These are phyloP conservation scores for Encarsia formosa DNA, from an alignment of 2,888 invertebrate species.

Conservation along the genomic window DNA sequence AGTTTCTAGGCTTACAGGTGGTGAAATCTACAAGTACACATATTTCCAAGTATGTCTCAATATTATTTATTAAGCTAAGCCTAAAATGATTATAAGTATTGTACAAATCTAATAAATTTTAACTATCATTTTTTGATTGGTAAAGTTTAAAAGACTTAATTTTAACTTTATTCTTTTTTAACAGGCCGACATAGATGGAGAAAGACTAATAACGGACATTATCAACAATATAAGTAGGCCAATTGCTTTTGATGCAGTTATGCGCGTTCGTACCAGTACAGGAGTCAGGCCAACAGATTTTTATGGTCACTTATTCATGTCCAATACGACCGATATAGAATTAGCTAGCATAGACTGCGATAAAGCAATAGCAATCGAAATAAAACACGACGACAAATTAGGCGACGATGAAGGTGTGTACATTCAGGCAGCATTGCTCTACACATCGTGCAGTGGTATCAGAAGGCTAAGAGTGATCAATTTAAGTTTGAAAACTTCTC, in stretches of 20 bases:
- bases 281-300: constrained; percentile 96
- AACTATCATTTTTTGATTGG: too few species aligned
- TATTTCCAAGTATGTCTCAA: constrained; percentile 76
- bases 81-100: too few species aligned
- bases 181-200: constrained; percentile 83
- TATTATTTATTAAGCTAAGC: background rate
- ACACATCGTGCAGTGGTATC: constrained; percentile 86
- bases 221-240: constrained; percentile 74
- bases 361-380: constrained; percentile 84
- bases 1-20: constrained; percentile 87
- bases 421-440: constrained; percentile 90
- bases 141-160: too few species aligned
- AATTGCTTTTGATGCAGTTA: constrained; percentile 92
- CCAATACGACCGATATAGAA: constrained; percentile 97
- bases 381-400: constrained; percentile 98
- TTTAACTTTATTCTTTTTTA: background rate
- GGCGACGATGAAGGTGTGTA: constrained; percentile 90
- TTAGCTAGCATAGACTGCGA: constrained; percentile 78
- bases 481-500: constrained; percentile 79
- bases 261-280: constrained; percentile 93
- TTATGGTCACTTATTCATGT: constrained; percentile 95
- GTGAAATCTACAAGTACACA: constrained; percentile 92
- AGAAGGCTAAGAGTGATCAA: constrained; percentile 87
- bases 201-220: constrained; percentile 80
- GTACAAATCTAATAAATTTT: too few species aligned